phyloP scores from a whole-genome alignment of 92 coral and sea anemone species.

The Epizoanthus stellaris region DNA sequence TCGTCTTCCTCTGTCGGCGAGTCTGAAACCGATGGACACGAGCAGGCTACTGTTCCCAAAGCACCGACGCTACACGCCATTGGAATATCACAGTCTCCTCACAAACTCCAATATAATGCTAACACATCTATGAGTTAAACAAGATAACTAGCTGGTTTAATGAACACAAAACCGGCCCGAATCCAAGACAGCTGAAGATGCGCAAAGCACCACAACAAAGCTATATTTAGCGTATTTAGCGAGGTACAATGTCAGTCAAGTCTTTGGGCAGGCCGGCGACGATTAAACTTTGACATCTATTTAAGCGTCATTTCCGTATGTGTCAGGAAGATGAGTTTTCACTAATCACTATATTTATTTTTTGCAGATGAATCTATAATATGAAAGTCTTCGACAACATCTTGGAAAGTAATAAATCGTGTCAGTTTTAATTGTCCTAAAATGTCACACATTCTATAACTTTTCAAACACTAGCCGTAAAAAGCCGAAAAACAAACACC shows the following conservation, averaged over 20 bases:
- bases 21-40: not conserved
- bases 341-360: too few species aligned
- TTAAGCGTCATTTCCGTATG: not conserved
- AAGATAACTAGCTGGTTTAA: too few species aligned
- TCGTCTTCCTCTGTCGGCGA: slow-evolving; percentile 11
- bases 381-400: too few species aligned
- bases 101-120: not conserved
- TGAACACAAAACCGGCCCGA: not conserved
- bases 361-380: too few species aligned
- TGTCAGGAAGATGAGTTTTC: too few species aligned
- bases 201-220: not conserved
- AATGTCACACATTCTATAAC: too few species aligned
- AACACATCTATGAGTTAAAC: not conserved
- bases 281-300: not conserved
- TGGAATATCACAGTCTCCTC: not conserved
- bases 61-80: slow-evolving; percentile 5
- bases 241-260: not conserved
- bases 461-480: too few species aligned
- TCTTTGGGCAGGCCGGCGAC: not conserved
- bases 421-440: too few species aligned
- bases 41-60: not conserved
- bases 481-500: too few species aligned
- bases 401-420: too few species aligned
- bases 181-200: not conserved
- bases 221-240: slow-evolving; percentile 16